These are phyloP conservation scores for Thinocorus orbignyianus DNA, from an alignment of 2,113 vertebrate species.

Conservation along the genomic window DNA sequence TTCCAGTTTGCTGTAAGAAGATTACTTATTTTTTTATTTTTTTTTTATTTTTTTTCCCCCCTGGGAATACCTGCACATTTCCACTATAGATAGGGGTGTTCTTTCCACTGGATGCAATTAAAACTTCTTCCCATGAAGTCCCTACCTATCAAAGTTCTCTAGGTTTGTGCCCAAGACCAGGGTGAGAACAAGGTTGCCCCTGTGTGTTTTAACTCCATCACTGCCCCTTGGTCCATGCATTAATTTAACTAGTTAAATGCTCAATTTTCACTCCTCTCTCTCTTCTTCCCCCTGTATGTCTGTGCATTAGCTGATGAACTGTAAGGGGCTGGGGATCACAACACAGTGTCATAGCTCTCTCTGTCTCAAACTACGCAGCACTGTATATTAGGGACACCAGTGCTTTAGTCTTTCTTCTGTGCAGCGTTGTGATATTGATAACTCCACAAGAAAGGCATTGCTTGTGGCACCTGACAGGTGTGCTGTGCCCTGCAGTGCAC, in stretches of 20 bases:
- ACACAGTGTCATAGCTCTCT: background rate
- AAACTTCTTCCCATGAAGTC: background rate
- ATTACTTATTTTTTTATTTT: background rate
- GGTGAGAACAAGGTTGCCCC: background rate
- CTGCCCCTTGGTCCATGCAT: background rate
- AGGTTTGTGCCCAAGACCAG: background rate
- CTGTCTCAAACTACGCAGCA: background rate
- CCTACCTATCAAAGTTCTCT: background rate
- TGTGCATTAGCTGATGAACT: background rate
- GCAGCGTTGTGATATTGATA: background rate
- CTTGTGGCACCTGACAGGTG: background rate
- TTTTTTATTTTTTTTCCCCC: no score
- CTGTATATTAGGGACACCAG: background rate
- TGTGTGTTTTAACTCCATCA: background rate
- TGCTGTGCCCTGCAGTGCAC: no score
- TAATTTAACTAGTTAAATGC: background rate
- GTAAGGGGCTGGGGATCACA: background rate
- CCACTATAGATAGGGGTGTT: background rate
- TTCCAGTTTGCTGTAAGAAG: background rate
- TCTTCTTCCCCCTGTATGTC: background rate
- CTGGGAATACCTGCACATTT: background rate
- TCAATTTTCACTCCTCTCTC: rapidly evolving
- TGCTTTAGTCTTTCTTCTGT: background rate
- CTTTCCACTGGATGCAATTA: background rate
- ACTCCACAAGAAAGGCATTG: background rate